A percentile compares a stretch with the other conserved stretches of the same genome.
Conservation (phyloP, 2,888 invertebrate species). For the Chironomus tentans region DNA sequence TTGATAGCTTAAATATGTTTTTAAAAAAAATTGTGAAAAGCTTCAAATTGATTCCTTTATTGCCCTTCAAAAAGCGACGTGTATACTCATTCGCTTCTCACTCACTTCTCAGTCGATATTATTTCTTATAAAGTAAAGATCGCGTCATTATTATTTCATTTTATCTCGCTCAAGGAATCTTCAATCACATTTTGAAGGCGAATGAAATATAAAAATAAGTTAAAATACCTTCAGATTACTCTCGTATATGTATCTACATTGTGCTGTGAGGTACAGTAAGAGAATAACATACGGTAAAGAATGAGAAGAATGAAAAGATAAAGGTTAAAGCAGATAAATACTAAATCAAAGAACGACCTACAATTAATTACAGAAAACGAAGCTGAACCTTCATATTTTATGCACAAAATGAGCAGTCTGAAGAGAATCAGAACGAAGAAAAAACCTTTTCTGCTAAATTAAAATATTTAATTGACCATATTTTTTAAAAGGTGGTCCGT, state of each 20-base stretch:
- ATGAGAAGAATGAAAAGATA: not conserved
- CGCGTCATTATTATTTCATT: constrained; percentile 2
- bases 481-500: not conserved
- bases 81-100: not conserved
- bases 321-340: not conserved
- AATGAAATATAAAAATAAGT: not conserved
- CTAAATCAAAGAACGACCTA: not conserved
- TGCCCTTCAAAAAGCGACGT: constrained; percentile 10
- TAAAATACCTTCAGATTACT: not conserved
- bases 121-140: not conserved
- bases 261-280: not conserved
- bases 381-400: not conserved
- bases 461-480: not conserved
- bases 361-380: not conserved
- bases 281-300: not conserved
- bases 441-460: not conserved
- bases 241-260: not conserved
- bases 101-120: not conserved
- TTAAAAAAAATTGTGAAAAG: not conserved
- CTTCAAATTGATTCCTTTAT: constrained; percentile 16
- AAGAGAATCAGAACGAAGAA: not conserved
- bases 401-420: constrained; percentile 6
- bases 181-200: constrained; percentile 1
- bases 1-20: not conserved
- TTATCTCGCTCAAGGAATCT: constrained; percentile 8